phyloP scores from a whole-genome alignment of 2,888 invertebrate species.

The Melipona bicolor region DNA sequence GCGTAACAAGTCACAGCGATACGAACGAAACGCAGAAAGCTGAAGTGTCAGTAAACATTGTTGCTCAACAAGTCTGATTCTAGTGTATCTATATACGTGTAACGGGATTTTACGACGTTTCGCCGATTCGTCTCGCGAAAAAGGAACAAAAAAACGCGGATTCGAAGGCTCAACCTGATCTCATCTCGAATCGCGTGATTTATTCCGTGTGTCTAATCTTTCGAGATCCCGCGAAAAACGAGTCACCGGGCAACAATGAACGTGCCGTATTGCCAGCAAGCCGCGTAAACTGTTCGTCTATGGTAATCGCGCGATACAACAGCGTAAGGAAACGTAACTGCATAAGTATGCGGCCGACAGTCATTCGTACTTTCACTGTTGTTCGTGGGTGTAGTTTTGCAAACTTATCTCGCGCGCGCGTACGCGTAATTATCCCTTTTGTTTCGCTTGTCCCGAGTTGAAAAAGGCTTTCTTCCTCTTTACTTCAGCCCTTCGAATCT shows the following conservation, averaged over 20 bases:
- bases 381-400: constrained; percentile 68
- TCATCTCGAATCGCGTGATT: background rate
- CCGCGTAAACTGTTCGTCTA: constrained; percentile 22
- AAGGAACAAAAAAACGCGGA: background rate
- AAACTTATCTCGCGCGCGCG: constrained; percentile 55
- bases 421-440: constrained; percentile 57
- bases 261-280: background rate
- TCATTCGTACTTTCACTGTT: constrained; percentile 70
- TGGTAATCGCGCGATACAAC: constrained; percentile 53
- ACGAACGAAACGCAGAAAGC: background rate
- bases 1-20: background rate
- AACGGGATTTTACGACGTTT: background rate
- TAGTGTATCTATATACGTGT: background rate
- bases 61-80: background rate
- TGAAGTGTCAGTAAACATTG: no score
- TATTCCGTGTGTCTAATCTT: background rate
- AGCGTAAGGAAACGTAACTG: constrained; percentile 66
- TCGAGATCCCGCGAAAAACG: background rate
- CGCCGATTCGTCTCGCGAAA: no score
- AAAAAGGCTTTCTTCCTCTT: no score
- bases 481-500: background rate
- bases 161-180: background rate
- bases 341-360: constrained; percentile 67
- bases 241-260: background rate
- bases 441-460: constrained; percentile 22